These are phyloP conservation scores for Oxyura jamaicensis DNA, from an alignment of 2,113 vertebrate species.

Conservation along the genomic window DNA sequence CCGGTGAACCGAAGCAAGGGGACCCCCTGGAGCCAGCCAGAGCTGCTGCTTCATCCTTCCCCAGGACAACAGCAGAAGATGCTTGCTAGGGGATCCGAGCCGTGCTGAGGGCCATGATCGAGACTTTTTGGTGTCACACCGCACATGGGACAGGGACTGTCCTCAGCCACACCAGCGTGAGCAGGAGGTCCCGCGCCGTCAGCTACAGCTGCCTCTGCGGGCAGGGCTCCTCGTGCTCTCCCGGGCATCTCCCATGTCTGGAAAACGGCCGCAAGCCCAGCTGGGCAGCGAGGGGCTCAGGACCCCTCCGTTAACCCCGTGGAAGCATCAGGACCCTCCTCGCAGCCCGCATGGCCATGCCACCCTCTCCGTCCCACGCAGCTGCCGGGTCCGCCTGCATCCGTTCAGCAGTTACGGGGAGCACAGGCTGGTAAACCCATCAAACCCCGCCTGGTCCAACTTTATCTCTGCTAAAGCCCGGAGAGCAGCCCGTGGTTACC, in stretches of 20 bases:
- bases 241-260: fast-evolving
- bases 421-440: not conserved
- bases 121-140: fast-evolving
- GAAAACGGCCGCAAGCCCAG: fast-evolving
- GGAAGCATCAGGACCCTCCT: not conserved
- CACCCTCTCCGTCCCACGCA: not conserved
- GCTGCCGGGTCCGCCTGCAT: not conserved
- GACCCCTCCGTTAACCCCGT: fast-evolving
- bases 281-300: fast-evolving
- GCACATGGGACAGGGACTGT: fast-evolving
- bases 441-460: not conserved
- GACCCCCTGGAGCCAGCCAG: fast-evolving
- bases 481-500: constrained; percentile 1
- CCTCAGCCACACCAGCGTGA: not conserved
- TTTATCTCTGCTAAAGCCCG: not conserved
- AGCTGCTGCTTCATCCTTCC: not conserved
- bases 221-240: not conserved
- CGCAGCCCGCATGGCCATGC: not conserved
- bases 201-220: not conserved
- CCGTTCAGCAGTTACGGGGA: not conserved
- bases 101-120: fast-evolving
- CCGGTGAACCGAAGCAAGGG: not conserved
- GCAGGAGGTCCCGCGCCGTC: not conserved
- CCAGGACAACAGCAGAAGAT: fast-evolving
- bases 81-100: fast-evolving